Evolutionary conservation across 2,888 invertebrate species (phyloP), one percentile per base, ranked within the genome.

Genomic region (Torymus texanus): DNA sequence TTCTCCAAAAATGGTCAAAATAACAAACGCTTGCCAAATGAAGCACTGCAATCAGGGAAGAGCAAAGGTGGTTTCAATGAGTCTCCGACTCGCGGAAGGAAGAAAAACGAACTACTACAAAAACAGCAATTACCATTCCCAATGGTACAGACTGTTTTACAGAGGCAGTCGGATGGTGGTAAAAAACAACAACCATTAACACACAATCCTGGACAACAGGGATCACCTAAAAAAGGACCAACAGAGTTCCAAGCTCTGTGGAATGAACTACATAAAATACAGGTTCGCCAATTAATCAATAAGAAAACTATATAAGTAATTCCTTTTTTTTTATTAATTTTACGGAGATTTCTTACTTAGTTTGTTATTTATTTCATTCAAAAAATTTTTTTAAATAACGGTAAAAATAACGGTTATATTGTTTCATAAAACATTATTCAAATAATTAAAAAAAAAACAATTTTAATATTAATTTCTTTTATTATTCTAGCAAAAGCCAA

Each of bases 181-280:
- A 67, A 14, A 13, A 63, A 51, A 24, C 72, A 72, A n/a, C 41
- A 59, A 4, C 56, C 51, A 11, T 41, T 41, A 41, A 8, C 41
- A 8, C 41, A 8, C 8, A 24, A 50, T 0, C 53, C 51, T 18
- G 53, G 53, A 53, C 72, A 62, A 14, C 78, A 73, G 51, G 61
- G 13, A 58, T 1, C 16, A 21, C 21, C 53, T 24, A 2, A 78
- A n/a, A 68, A 84, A 50, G 82, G 81, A 5, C 77, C 84, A 1
- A 84, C 88, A 0, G 91, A 90, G 67, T 91, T 89, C 67, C 89
- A 90, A 79, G 87, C 88, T 5, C 77, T 91, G 53, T 91, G 91
- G 91, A 89, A 89, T 63, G 90, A 90, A 68, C 82, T 90, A 50
- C 87, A 89, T 56, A 86, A 87, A 70, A 82, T 86, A 14, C 84